Evolutionary conservation across 2,113 vertebrate species (phyloP).

Genomic region (Chaetops frenatus): DNA sequence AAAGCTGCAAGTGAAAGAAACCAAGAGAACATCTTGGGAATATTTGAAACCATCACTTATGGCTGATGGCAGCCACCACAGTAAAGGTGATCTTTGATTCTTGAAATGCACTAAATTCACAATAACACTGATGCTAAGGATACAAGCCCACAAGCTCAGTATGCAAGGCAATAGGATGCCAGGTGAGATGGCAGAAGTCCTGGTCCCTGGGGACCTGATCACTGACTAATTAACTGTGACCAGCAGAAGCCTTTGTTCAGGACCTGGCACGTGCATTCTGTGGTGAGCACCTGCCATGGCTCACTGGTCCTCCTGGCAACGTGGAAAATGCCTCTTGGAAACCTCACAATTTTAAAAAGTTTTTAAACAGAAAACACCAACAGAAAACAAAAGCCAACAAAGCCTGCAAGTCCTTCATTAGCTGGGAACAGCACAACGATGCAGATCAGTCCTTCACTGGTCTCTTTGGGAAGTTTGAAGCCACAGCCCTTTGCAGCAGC

Average conservation of each 20-base stretch:
- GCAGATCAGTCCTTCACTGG: neutral
- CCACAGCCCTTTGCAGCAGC: neutral
- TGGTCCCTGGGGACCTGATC: fast-evolving
- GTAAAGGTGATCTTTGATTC: neutral
- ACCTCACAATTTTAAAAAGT: neutral
- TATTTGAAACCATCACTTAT: neutral
- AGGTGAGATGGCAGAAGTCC: neutral
- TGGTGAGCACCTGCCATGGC: fast-evolving
- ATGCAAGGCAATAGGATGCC: neutral
- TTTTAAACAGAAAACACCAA: neutral
- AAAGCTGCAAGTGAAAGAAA: neutral
- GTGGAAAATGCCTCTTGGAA: neutral
- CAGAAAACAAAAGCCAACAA: neutral
- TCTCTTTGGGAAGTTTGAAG: neutral
- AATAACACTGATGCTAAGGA: neutral
- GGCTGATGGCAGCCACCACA: neutral
- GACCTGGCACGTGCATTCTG: fast-evolving
- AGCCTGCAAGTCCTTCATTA: neutral
- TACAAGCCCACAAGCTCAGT: neutral
- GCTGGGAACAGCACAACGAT: neutral
- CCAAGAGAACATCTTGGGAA: neutral
- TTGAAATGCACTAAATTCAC: neutral
- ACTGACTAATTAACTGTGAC: neutral
- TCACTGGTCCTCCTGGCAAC: neutral
- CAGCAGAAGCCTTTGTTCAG: neutral